Evolutionary conservation across 2,113 vertebrate genomes (phyloP), one percentile per base, ranked within the genome.

Genomic region (Aphyosemion australe): DNA sequence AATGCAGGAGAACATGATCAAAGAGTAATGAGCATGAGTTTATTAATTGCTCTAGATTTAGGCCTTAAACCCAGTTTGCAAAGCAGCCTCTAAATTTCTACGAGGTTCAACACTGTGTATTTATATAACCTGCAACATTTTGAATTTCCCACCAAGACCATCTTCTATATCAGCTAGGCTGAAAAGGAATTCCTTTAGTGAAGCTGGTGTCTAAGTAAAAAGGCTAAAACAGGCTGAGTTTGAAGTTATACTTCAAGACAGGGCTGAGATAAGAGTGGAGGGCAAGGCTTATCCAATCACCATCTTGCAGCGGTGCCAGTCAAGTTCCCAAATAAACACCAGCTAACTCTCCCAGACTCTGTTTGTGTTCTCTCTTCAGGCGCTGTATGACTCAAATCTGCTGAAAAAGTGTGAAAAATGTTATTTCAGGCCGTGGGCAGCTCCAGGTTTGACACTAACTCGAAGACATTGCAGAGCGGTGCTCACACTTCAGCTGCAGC

Each of bases 371-470:
- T 19, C 34, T 63, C 65, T 47, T 61, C 19, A 0, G 79, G 76
- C 60, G 1, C 18, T 67, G 1, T 48, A 14, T 80, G 80, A 74
- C 69, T 82, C 60, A 79, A 53, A 79, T 65, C 49, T 49, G 55
- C 61, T 63, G 46, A 69, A 74, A 72, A 83, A 16, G 42, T 62
- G 67, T 65, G 41, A 46, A 48, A 16, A 57, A 19, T 61, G 61
- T 76, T 78, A 78, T 73, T 79, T 26, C 5, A 1, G 60, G 61
- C 46, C 26, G 12, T 10, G n/a, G 43, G 50, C 53, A 26, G 74
- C 75, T 73, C 42, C 49, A 32, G 50, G 47, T 79, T 82, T 85
- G 77, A 72, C 76, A 85, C 70, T 61, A 75, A 69, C 60, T 62
- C 11, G 5, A 56, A 70, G 64, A 69, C 69, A 59, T 43, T 21